phyloP scores from a whole-genome alignment of 2,888 invertebrate genomes.

The Ormyrus labotus region DNA sequence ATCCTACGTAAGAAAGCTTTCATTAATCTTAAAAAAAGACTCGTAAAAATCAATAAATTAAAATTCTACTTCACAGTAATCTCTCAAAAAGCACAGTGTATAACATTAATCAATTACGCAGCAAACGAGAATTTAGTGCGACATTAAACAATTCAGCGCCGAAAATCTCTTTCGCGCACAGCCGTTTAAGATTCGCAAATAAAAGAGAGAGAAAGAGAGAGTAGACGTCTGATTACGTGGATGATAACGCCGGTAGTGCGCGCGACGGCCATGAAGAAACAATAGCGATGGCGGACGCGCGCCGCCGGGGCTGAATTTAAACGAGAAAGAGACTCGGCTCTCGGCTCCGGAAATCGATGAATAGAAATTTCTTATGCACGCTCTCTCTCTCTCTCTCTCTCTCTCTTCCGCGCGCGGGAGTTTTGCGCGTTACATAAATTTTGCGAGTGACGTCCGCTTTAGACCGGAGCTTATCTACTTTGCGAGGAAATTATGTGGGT shows the following conservation, averaged over 20 bases:
- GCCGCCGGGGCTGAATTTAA: constrained; percentile 39
- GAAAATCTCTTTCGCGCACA: neutral
- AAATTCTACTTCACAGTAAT: no score
- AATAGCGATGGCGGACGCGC: constrained; percentile 60
- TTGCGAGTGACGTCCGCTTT: neutral
- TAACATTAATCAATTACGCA: no score
- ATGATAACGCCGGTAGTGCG: constrained; percentile 24
- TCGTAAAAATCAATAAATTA: no score
- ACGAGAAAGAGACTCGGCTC: constrained; percentile 39
- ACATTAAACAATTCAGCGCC: neutral
- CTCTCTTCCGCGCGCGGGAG: no score
- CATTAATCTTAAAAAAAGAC: neutral
- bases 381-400: neutral
- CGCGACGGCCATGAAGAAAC: constrained; percentile 55
- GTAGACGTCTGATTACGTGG: constrained; percentile 42
- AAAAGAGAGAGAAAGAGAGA: constrained; percentile 14
- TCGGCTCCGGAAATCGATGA: constrained; percentile 54
- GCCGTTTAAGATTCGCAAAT: constrained; percentile 6
- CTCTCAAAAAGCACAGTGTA: no score
- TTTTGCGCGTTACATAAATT: constrained; percentile 36
- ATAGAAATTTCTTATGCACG: constrained; percentile 46
- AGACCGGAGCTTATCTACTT: no score
- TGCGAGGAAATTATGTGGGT: neutral
- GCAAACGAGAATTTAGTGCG: no score
- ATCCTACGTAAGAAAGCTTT: no score